phyloP scores from a whole-genome alignment of 2,797 vertebrate genomes.

The Emys orbicularis region DNA sequence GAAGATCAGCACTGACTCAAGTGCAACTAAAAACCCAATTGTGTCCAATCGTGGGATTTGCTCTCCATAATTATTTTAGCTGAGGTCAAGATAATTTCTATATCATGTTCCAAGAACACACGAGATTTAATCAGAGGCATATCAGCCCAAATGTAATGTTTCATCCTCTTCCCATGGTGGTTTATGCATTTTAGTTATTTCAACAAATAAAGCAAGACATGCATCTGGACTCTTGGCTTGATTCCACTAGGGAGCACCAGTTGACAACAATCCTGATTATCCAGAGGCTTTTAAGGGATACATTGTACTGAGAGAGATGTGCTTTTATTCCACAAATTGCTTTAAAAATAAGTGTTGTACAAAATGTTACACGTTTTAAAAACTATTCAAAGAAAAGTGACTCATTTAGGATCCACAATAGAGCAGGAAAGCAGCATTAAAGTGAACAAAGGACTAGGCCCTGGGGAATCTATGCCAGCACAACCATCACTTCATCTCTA shows the following conservation, averaged over 20 bases:
- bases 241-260: background rate
- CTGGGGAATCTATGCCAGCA: background rate
- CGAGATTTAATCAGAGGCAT: rapidly evolving
- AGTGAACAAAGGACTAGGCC: background rate
- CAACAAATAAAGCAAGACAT: background rate
- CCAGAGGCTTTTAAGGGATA: background rate
- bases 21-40: background rate
- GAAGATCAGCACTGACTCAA: background rate
- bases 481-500: rapidly evolving
- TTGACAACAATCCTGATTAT: rapidly evolving
- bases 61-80: background rate
- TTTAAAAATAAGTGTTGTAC: conserved; percentile 33
- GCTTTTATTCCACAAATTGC: conserved; percentile 48
- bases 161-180: background rate
- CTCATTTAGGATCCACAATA: background rate
- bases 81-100: background rate
- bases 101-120: background rate
- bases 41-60: background rate
- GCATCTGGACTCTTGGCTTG: background rate
- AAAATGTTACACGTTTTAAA: background rate
- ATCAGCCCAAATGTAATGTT: background rate
- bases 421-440: background rate
- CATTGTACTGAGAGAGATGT: background rate
- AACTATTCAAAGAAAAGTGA: background rate
- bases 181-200: rapidly evolving